Percentiles rank a stretch among this genome's conserved stretches.
Conservation (phyloP, 2,888 invertebrate genomes). For the Buathra laborator region DNA sequence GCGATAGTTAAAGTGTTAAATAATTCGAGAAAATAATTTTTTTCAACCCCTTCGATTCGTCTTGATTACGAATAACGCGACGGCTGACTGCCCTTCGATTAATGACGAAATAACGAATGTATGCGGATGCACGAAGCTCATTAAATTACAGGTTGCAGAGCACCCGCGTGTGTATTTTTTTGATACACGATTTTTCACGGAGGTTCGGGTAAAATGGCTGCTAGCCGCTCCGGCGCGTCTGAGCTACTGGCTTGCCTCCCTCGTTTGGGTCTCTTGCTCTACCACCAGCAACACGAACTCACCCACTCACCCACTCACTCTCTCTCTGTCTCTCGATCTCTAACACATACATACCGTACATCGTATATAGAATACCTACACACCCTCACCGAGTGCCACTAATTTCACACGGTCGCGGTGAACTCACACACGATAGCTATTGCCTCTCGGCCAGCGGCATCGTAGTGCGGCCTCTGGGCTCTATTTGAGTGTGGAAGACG, state of each 20-base stretch:
- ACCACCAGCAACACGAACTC: slow-evolving; percentile 59
- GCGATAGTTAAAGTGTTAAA: too few species aligned
- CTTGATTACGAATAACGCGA: not conserved
- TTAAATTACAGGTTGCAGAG: slow-evolving; percentile 7
- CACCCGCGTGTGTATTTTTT: slow-evolving; percentile 3
- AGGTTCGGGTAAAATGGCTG: slow-evolving; percentile 84
- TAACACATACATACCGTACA: not conserved
- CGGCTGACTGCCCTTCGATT: not conserved
- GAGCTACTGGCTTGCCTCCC: slow-evolving; percentile 85
- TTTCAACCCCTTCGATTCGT: not conserved
- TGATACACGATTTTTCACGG: slow-evolving; percentile 75
- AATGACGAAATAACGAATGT: not conserved
- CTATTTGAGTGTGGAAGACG: slow-evolving; percentile 38
- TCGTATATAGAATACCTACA: slow-evolving; percentile 66
- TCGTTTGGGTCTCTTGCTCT: slow-evolving; percentile 81
- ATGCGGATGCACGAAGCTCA: not conserved
- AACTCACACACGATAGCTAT: slow-evolving; percentile 68
- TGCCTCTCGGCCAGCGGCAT: slow-evolving; percentile 14
- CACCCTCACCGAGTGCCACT: slow-evolving; percentile 74
- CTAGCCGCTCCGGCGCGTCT: slow-evolving; percentile 84
- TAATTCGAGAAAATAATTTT: too few species aligned
- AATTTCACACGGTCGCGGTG: slow-evolving; percentile 74
- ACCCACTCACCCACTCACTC: slow-evolving; percentile 59
- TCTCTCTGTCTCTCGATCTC: slow-evolving; percentile 16
- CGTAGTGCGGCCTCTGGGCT: slow-evolving; percentile 36